A percentile compares a stretch with the other conserved stretches of the same genome.
Conservation (phyloP, 2,113 vertebrate species). For the Hypanus sabinus region DNA sequence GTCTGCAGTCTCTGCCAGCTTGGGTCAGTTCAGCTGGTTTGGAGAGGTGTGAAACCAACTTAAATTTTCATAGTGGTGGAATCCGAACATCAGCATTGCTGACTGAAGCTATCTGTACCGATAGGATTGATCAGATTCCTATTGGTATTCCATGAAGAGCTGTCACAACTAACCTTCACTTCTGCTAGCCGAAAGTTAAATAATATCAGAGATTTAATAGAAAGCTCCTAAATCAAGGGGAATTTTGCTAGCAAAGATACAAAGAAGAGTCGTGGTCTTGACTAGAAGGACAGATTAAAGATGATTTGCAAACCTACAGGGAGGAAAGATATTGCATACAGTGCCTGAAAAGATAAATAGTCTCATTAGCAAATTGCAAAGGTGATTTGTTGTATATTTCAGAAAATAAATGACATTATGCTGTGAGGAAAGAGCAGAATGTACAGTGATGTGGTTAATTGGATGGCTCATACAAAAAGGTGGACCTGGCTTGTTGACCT, state of each 20-base stretch:
- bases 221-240: background rate
- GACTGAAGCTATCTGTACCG: no score
- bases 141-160: no score
- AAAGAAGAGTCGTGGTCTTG: background rate
- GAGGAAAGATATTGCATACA: background rate
- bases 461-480: background rate
- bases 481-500: background rate
- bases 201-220: background rate
- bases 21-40: no score
- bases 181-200: background rate
- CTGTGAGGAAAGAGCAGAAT: background rate
- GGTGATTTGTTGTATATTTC: no score
- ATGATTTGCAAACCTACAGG: background rate
- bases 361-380: background rate
- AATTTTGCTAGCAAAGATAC: background rate
- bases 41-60: no score
- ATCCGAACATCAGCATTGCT: no score
- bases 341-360: background rate
- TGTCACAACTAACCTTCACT: no score
- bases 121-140: background rate
- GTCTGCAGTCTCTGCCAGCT: background rate
- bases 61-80: no score
- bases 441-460: background rate
- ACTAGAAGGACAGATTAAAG: background rate
- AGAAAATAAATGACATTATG: no score